Percentiles rank a stretch among this genome's conserved stretches.
These are phyloP conservation scores for Rhyzopertha dominica DNA, from an alignment of 1,140 invertebrate genomes.

Conservation along the genomic window DNA sequence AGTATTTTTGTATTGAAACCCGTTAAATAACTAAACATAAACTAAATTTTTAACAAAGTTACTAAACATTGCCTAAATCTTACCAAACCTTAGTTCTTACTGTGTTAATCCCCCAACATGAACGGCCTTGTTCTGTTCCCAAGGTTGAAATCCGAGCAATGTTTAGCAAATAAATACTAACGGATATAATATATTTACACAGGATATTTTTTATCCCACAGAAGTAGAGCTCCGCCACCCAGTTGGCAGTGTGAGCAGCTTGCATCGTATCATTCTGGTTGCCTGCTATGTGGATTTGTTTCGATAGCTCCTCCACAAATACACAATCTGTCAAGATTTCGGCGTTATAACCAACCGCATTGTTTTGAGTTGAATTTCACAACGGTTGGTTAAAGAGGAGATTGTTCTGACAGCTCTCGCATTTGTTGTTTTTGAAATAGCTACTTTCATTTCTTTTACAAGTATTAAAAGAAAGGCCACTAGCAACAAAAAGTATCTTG, in stretches of 20 bases:
- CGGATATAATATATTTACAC: conserved; percentile 11
- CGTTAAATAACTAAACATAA: background rate
- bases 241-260: conserved; percentile 16
- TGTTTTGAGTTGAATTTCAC: too few species aligned
- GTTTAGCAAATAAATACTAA: conserved; percentile 9
- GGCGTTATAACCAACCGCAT: conserved; percentile 14
- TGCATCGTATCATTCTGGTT: conserved; percentile 17
- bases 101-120: too few species aligned
- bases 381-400: too few species aligned
- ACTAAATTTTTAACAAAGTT: background rate
- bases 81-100: too few species aligned
- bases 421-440: too few species aligned
- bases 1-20: background rate
- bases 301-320: conserved; percentile 17
- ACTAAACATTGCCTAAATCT: conserved; percentile 2
- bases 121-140: too few species aligned
- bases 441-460: too few species aligned
- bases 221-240: conserved; percentile 8
- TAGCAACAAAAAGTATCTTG: too few species aligned
- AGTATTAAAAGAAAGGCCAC: too few species aligned
- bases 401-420: too few species aligned
- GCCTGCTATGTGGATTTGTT: too few species aligned
- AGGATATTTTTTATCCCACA: conserved; percentile 7
- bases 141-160: too few species aligned
- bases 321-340: conserved; percentile 20